Percentiles rank a stretch among this genome's conserved stretches.
These are phyloP conservation scores for Synergus umbraculus DNA, from an alignment of 2,888 invertebrate genomes.

Conservation along the genomic window DNA sequence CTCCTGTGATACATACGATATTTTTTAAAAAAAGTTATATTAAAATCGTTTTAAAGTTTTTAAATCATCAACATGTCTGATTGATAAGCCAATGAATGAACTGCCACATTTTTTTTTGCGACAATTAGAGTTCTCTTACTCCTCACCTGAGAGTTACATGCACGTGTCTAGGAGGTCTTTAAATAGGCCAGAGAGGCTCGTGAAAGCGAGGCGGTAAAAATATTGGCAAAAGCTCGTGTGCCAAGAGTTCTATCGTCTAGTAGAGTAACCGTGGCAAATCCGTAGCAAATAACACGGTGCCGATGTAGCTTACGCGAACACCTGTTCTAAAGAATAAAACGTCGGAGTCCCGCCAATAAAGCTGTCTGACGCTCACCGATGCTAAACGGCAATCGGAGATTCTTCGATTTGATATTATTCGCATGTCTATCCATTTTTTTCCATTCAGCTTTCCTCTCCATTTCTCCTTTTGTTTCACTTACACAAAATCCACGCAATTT, in stretches of 20 bases:
- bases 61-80: not conserved
- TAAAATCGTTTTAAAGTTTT: not conserved
- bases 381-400: slow-evolving; percentile 33
- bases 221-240: slow-evolving; percentile 32
- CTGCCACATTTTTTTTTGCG: not conserved
- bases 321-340: slow-evolving; percentile 37
- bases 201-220: not conserved
- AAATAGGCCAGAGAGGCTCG: slow-evolving; percentile 21
- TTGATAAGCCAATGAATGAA: not conserved
- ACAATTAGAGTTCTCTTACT: not conserved
- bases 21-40: too few relatives aligned
- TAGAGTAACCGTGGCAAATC: slow-evolving; percentile 21
- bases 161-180: slow-evolving; percentile 20
- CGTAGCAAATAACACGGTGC: not conserved
- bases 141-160: not conserved
- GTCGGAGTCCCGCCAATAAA: slow-evolving; percentile 30
- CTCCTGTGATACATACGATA: too few relatives aligned
- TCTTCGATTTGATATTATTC: slow-evolving; percentile 26
- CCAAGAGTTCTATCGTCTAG: slow-evolving; percentile 24
- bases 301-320: slow-evolving; percentile 8
- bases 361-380: slow-evolving; percentile 27
- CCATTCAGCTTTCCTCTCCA: slow-evolving; percentile 13
- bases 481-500: slow-evolving; percentile 12
- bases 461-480: slow-evolving; percentile 26
- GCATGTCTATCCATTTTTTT: slow-evolving; percentile 20